These are phyloP conservation scores for Phrixothrix hirtus DNA, from an alignment of 2,888 invertebrate species.

Conservation along the genomic window DNA sequence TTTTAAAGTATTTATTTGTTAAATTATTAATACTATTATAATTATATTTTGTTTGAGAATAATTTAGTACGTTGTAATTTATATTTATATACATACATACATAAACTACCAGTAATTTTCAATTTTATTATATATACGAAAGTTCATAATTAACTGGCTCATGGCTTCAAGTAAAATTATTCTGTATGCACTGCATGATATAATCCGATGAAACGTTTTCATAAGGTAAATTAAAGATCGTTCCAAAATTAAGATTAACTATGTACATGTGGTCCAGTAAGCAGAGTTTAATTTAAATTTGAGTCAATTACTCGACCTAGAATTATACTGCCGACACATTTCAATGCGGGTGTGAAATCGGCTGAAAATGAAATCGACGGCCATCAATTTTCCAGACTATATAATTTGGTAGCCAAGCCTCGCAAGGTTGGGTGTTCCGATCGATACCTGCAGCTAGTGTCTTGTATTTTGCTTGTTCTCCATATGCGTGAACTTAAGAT, in stretches of 20 bases:
- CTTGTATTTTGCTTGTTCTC: slow-evolving; percentile 30
- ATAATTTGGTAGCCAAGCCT: slow-evolving; percentile 44
- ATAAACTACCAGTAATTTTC: no score
- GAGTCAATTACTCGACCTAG: slow-evolving; percentile 51
- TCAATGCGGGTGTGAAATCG: slow-evolving; percentile 53
- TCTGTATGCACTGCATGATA: no score
- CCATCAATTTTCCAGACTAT: slow-evolving; percentile 55
- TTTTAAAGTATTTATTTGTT: no score
- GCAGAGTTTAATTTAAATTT: slow-evolving; percentile 48
- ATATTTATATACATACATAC: no score
- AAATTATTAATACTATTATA: no score
- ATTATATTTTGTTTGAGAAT: no score
- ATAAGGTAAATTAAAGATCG: no score
- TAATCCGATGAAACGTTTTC: no score
- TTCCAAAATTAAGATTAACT: not conserved
- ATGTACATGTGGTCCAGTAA: slow-evolving; percentile 34
- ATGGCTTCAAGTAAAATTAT: no score
- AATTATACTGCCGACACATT: slow-evolving; percentile 53
- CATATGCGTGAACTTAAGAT: slow-evolving; percentile 34
- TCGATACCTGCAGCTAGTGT: slow-evolving; percentile 26
- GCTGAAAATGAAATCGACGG: slow-evolving; percentile 54
- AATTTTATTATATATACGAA: no score
- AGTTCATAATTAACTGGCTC: no score
- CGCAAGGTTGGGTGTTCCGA: slow-evolving; percentile 22
- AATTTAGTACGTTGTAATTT: no score